These are phyloP conservation scores for Drosophila falleni DNA, from an alignment of 2,888 invertebrate genomes.

Conservation along the genomic window DNA sequence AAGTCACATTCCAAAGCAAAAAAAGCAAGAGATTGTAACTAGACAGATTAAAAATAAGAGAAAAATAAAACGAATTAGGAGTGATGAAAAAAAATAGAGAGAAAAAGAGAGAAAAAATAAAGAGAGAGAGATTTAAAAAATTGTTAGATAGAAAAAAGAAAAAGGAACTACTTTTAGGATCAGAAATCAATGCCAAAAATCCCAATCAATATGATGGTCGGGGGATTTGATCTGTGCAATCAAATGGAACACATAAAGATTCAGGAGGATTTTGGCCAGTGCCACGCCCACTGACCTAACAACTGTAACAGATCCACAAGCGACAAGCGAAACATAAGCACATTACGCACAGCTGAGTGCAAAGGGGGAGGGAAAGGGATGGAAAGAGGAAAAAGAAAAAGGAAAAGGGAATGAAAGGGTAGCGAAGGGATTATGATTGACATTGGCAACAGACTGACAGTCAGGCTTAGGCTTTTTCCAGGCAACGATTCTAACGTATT, in stretches of 20 bases:
- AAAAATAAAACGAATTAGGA: not conserved
- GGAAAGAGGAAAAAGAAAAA: no score
- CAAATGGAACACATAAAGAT: slow-evolving; percentile 12
- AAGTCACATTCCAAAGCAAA: no score
- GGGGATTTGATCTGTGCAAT: slow-evolving; percentile 13
- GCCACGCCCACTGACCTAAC: slow-evolving; percentile 29
- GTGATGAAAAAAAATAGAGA: not conserved
- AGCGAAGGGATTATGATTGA: slow-evolving; percentile 48
- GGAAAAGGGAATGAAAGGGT: no score
- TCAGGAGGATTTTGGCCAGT: slow-evolving; percentile 1
- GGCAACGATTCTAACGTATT: slow-evolving; percentile 32
- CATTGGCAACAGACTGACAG: slow-evolving; percentile 28
- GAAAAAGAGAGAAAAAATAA: not conserved
- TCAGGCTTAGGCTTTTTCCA: slow-evolving; percentile 17
- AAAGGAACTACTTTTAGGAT: not conserved
- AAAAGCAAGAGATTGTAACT: no score
- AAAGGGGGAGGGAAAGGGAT: not conserved
- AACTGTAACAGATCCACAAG: slow-evolving; percentile 16
- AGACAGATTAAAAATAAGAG: no score
- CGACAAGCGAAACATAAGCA: slow-evolving; percentile 26
- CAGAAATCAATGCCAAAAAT: not conserved
- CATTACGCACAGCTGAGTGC: slow-evolving; percentile 6
- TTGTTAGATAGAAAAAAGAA: not conserved
- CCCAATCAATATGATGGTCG: not conserved
- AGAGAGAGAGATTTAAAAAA: not conserved